Evolutionary conservation across 35 echinoderm and acorn worm species (phyloP), one percentile per base, ranked within the genome.

Genomic region (Apostichopus californicus): DNA sequence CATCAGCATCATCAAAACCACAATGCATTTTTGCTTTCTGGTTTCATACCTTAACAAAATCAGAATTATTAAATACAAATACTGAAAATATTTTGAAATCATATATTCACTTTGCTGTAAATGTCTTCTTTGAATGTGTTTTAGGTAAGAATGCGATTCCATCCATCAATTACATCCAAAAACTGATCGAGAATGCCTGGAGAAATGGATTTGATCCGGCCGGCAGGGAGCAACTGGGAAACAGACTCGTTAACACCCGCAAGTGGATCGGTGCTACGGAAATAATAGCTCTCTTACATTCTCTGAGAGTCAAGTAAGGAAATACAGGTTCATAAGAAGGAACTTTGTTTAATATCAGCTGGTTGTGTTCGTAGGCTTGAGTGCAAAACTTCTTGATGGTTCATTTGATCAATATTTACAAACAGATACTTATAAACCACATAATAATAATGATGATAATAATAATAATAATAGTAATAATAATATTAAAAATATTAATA

Each of bases 181-280:
- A 92, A 10, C 92, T 99, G 26, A 99, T 99, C 55, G 95, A 99
- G 83, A 58, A 88, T 18, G 95, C 95, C 34, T 99, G 97, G 97
- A 78, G 54, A 10, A 94, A 99, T 57, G 97, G 97, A 17, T 99
- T 94, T 73, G 97, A 99, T 79, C 73, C 84, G 6, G 93, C 92
- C 13, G 97, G 97, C 1, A 90, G 88, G 22, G 95, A 96, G 53
- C 97, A 99, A 75, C 92, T 96, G 3, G 91, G 93, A 13, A 93
- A 93, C 65, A 87, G 86, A 73, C 52, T 99, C 1, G 75, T 59
- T 24, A 99, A 99, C 54, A 95, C 97, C 7, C 89, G 95, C 57
- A 99, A 99, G 84, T 99, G 97, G 97, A 99, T 99, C 57, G 97
- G 97, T 22, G 97, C 97, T 72, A 96, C 97, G 64, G 97, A 99